Percentiles rank a stretch among this genome's conserved stretches.
Evolutionary conservation across 2,888 invertebrate species (phyloP).

Genomic region (Scotopteryx bipunctaria): DNA sequence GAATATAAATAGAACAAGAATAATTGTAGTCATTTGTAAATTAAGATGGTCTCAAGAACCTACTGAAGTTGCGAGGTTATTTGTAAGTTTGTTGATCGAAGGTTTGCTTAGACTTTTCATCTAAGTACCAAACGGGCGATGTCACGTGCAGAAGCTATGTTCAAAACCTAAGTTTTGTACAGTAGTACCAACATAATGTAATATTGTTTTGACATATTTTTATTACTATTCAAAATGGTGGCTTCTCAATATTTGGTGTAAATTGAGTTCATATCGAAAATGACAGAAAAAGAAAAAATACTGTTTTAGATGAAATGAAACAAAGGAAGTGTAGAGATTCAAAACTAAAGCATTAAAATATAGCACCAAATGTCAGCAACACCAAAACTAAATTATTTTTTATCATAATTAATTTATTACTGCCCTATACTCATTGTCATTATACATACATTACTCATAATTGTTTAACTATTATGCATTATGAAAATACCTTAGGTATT

Average conservation of each 20-base stretch:
- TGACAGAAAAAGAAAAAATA: not conserved
- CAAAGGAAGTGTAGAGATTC: not conserved
- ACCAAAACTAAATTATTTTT: not conserved
- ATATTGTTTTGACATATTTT: too few species aligned
- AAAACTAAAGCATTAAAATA: slow-evolving; percentile 16
- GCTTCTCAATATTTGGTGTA: not conserved
- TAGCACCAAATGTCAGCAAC: slow-evolving; percentile 59
- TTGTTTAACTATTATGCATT: not conserved
- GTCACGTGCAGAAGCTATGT: too few species aligned
- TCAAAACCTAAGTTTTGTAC: too few species aligned
- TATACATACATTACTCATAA: not conserved
- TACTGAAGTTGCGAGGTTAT: too few species aligned
- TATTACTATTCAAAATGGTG: too few species aligned
- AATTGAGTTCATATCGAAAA: not conserved
- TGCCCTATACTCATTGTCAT: not conserved
- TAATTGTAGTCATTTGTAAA: not conserved
- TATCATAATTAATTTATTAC: not conserved
- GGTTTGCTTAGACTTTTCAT: too few species aligned
- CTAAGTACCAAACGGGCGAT: too few species aligned
- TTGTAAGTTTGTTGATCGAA: too few species aligned
- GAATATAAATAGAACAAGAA: not conserved
- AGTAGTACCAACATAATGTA: too few species aligned
- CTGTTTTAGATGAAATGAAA: not conserved
- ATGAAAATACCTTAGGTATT: not conserved
- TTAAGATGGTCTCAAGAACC: too few species aligned